Conservation (phyloP, 37 sponge, comb jelly and placozoan species). For the Halichondria panicea region DNA sequence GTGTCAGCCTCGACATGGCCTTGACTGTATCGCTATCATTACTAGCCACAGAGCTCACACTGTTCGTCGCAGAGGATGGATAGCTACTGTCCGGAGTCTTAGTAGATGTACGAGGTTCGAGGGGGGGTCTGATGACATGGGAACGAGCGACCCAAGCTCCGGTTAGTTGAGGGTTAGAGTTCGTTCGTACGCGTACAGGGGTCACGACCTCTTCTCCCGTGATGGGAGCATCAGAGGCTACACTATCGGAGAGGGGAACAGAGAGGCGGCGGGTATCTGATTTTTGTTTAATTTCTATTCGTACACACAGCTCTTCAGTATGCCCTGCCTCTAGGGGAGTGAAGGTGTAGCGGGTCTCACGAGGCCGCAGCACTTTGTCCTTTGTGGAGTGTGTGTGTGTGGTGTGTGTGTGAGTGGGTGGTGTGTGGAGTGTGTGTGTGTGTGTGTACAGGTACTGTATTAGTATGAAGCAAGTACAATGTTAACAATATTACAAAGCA, state of each 20-base stretch:
- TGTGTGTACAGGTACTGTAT: background rate
- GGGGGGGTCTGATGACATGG: background rate
- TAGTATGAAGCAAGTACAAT: background rate
- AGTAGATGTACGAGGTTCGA: background rate
- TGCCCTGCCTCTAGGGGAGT: slow-evolving; percentile 8
- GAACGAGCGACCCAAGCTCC: slow-evolving; percentile 11
- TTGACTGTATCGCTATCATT: too few relatives aligned
- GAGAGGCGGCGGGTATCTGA: too few relatives aligned
- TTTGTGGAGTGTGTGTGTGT: slow-evolving; percentile 1
- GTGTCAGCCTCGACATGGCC: too few relatives aligned
- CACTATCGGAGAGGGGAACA: too few relatives aligned
- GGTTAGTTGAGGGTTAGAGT: background rate
- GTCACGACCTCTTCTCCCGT: background rate
- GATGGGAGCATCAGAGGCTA: too few relatives aligned
- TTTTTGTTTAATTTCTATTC: too few relatives aligned
- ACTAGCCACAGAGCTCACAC: background rate
- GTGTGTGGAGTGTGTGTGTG: slow-evolving; percentile 15
- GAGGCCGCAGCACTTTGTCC: slow-evolving; percentile 56
- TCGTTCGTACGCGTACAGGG: background rate
- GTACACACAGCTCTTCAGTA: slow-evolving; percentile 29
- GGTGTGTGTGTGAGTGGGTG: background rate
- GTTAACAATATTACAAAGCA: background rate
- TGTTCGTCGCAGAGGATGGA: background rate
- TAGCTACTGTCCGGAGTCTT: background rate
- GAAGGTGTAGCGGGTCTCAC: slow-evolving; percentile 41